Conservation (phyloP, 2,113 vertebrate genomes). For the Gobiocypris rarus region DNA sequence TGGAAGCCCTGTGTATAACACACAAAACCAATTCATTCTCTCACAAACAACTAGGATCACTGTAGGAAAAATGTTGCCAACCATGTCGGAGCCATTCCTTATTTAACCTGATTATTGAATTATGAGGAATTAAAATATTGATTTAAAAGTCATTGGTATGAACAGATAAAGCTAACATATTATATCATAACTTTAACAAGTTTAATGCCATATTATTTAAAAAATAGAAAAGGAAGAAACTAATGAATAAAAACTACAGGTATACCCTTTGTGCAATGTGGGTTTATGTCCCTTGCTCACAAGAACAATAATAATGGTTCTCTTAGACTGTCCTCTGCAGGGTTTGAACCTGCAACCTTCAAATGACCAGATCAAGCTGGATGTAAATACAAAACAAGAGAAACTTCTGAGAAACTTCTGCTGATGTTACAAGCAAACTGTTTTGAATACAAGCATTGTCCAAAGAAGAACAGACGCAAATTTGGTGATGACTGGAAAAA, state of each 20-base stretch:
- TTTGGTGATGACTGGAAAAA: neutral
- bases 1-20: constrained; percentile 79
- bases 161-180: neutral
- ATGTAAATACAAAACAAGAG: neutral
- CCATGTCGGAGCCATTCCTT: neutral
- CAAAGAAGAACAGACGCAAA: neutral
- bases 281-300: neutral
- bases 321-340: neutral
- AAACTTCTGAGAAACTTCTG: neutral
- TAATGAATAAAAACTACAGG: neutral
- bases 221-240: neutral
- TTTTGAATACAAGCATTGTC: neutral
- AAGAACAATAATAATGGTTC: neutral
- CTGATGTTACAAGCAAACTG: neutral
- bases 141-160: neutral
- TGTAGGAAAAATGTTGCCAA: neutral
- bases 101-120: neutral
- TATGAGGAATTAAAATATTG: neutral
- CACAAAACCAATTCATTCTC: neutral
- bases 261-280: neutral
- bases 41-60: neutral
- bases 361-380: neutral
- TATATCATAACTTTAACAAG: no score
- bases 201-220: neutral
- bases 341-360: neutral